These are phyloP conservation scores for Diarsia dahlii DNA, from an alignment of 2,888 invertebrate species.

Conservation along the genomic window DNA sequence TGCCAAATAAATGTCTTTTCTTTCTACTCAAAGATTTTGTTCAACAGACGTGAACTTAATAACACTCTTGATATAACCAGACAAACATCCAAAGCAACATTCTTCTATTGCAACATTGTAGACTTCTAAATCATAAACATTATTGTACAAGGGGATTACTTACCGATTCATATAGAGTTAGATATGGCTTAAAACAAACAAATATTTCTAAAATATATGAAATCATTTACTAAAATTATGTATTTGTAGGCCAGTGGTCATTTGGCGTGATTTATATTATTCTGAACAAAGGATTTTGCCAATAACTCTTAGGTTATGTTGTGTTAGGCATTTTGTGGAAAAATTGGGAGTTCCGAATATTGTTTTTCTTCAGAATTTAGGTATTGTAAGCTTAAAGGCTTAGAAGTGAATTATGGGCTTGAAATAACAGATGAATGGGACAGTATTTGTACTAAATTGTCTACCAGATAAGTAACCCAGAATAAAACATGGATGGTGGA, in stretches of 20 bases:
- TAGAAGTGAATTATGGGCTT: not conserved
- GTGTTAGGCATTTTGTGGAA: slow-evolving; percentile 27
- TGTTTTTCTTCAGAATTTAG: slow-evolving; percentile 4
- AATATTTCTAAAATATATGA: slow-evolving; percentile 40
- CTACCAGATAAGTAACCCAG: not conserved
- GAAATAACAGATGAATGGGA: not conserved
- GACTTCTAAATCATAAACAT: slow-evolving; percentile 38
- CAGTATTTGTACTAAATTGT: not conserved
- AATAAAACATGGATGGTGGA: not conserved
- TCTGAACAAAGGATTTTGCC: slow-evolving; percentile 48
- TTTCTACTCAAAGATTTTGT: not conserved
- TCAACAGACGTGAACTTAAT: not conserved
- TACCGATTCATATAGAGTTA: slow-evolving; percentile 12
- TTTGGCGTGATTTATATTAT: slow-evolving; percentile 50
- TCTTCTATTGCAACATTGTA: not conserved
- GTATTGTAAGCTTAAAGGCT: not conserved
- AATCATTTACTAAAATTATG: slow-evolving; percentile 36
- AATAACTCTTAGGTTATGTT: slow-evolving; percentile 38
- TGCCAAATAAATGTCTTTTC: no score
- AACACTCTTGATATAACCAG: not conserved
- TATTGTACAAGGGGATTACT: slow-evolving; percentile 49
- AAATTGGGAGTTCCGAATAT: not conserved
- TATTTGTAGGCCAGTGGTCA: slow-evolving; percentile 45
- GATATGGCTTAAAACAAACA: slow-evolving; percentile 37
- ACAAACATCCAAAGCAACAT: not conserved